Conservation (phyloP, 2,113 vertebrate genomes). For the Mustela nigripes region DNA sequence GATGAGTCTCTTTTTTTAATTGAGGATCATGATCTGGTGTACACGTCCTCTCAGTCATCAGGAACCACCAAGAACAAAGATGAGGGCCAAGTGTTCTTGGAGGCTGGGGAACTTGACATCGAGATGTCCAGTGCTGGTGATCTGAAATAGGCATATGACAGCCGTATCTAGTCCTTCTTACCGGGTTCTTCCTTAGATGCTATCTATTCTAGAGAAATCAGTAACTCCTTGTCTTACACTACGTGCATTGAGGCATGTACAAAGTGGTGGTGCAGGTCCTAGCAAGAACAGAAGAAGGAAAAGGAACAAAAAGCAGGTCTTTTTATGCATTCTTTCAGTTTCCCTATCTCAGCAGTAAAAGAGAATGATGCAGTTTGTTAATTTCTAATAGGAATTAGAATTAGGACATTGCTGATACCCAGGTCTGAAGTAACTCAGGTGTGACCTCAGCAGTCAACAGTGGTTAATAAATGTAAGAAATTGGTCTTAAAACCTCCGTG, state of each 20-base stretch:
- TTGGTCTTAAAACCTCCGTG: neutral
- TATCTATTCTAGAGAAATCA: neutral
- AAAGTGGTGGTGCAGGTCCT: neutral
- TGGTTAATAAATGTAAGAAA: constrained; percentile 12
- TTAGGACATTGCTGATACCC: neutral
- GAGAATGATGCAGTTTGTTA: neutral
- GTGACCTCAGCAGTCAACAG: neutral
- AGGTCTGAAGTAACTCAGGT: neutral
- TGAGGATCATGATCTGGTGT: neutral
- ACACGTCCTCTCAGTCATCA: neutral
- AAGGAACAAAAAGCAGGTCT: neutral
- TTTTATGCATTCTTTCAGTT: neutral
- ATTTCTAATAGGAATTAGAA: neutral
- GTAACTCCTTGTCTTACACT: neutral
- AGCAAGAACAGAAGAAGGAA: neutral
- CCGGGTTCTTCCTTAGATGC: neutral
- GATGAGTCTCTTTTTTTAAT: neutral
- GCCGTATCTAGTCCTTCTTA: neutral
- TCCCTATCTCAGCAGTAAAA: neutral
- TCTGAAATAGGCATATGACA: neutral
- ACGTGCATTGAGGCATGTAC: neutral
- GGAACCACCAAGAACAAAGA: neutral
- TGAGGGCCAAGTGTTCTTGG: neutral
- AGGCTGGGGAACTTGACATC: neutral
- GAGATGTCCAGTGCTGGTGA: neutral